phyloP scores from a whole-genome alignment of 2,797 vertebrate species.

The Acropternis orthonyx region DNA sequence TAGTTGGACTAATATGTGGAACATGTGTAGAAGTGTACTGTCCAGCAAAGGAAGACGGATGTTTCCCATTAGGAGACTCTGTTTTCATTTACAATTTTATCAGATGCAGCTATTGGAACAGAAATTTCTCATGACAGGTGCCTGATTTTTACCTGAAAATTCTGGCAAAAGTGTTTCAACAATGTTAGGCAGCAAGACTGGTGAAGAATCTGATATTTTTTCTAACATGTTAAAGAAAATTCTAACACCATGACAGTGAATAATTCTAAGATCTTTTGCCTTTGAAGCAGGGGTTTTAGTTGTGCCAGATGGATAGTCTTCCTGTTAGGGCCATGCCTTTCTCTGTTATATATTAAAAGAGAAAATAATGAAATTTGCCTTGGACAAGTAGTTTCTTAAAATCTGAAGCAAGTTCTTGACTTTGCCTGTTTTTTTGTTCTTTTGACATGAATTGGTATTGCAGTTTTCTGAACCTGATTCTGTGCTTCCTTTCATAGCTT shows the following conservation, averaged over 20 bases:
- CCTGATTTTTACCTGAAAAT: background rate
- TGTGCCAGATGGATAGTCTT: background rate
- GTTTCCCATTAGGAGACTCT: conserved; percentile 11
- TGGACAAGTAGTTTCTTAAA: background rate
- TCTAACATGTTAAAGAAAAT: background rate
- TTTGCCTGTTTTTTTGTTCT: background rate
- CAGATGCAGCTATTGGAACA: background rate
- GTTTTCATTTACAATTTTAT: conserved; percentile 25
- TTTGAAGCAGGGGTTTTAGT: background rate
- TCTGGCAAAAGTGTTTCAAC: background rate
- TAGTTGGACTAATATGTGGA: background rate
- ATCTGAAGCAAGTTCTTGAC: background rate
- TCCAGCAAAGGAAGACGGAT: background rate
- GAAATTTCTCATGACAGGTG: background rate
- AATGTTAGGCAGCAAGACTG: background rate
- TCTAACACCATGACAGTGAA: background rate
- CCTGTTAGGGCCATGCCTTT: background rate
- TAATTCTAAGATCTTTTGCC: background rate
- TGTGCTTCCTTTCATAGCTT: background rate
- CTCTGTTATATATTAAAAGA: background rate
- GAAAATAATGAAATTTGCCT: background rate
- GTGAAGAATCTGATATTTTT: background rate
- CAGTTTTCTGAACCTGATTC: background rate
- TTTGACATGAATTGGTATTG: background rate
- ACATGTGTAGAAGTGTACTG: background rate